Conservation (phyloP, 2,113 vertebrate species). For the Phocoena sinus region DNA sequence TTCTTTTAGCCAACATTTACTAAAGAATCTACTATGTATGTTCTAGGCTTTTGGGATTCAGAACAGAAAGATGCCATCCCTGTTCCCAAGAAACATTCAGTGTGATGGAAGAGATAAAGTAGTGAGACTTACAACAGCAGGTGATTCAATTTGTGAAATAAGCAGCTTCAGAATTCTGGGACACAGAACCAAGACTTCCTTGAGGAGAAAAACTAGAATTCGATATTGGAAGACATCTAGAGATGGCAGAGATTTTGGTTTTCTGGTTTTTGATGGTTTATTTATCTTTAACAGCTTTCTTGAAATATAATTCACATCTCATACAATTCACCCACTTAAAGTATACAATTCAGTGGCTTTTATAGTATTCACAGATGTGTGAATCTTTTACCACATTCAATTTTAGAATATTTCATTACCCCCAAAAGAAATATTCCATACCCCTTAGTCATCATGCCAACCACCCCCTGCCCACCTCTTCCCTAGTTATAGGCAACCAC, state of each 20-base stretch:
- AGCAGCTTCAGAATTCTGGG: not conserved
- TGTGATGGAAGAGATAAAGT: not conserved
- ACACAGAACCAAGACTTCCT: not conserved
- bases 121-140: not conserved
- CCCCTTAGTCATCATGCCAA: not conserved
- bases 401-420: not conserved
- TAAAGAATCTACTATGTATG: not conserved
- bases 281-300: not conserved
- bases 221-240: not conserved
- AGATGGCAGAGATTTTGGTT: not conserved
- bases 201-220: not conserved
- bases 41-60: not conserved
- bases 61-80: not conserved
- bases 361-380: not conserved
- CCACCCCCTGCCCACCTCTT: too few species aligned
- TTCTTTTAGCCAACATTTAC: not conserved
- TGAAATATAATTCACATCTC: not conserved
- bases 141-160: not conserved
- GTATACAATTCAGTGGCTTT: not conserved
- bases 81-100: not conserved
- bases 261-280: not conserved
- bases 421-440: not conserved
- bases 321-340: not conserved
- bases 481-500: not conserved
- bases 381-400: not conserved